Evolutionary conservation across 2,113 vertebrate species (phyloP), one percentile per base, ranked within the genome.

Genomic region (Oostethus manadensis): DNA sequence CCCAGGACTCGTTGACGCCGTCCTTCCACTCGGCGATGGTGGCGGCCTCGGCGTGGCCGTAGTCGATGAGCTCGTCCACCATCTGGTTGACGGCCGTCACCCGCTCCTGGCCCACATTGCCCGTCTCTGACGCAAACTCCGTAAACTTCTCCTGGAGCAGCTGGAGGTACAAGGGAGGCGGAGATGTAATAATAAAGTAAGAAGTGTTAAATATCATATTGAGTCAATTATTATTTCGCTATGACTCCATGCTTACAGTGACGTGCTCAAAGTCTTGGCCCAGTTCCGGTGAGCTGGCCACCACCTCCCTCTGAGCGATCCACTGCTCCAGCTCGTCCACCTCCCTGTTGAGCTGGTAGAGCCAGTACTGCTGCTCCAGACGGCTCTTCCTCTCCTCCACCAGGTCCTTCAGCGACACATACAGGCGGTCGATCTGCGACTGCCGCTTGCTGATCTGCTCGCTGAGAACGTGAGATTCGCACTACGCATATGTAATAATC

Each of bases 1-100:
- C 95, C 96, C 96, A 98, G 13, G 95, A 92, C 73, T 98, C 96
- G 0, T 98, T 97, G 68, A 98, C 91, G 0, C 93, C 94, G 0
- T 98, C 96, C 82, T 98, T 98, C 96, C 96, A 98, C 50, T 98
- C 94, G 0, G 95, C 94, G 29, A 98, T 97, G 78, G 92, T 93
- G 74, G 94, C 94, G 0, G 96, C 94, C 1, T 96, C 96, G 0
- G 85, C 78, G 49, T 98, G 96, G 8, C 96, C 96, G 0, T 93
- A 97, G 80, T 98, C 96, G 0, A 98, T 98, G 42, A 98, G 90
- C 74, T 98, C 95, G 0, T 98, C 93, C 80, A 96, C 95, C 95
- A 98, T 96, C 80, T 96, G 94, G 86, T 97, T 98, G 66, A 98
- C 85, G 0, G 94, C 94, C 0, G 92, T 90, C 78, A 98, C 91